Conservation (phyloP, 2,888 invertebrate species). For the Fragum whitleyi region DNA sequence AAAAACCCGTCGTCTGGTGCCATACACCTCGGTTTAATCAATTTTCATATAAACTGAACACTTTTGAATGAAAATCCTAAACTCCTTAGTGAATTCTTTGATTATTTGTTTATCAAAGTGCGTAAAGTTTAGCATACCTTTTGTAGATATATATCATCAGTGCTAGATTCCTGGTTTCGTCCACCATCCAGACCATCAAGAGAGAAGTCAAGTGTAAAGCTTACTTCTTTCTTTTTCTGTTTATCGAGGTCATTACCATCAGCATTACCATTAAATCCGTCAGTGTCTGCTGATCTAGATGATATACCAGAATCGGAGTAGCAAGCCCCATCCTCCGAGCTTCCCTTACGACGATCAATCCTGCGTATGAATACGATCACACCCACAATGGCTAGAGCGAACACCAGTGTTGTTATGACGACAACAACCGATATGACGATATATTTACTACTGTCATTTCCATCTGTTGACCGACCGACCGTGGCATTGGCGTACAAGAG, state of each 20-base stretch:
- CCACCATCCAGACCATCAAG: slow-evolving; percentile 57
- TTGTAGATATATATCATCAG: slow-evolving; percentile 45
- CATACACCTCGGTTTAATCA: too few species aligned
- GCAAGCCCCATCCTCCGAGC: slow-evolving; percentile 58
- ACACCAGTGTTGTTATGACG: slow-evolving; percentile 68
- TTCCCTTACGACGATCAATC: slow-evolving; percentile 60
- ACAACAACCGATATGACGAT: slow-evolving; percentile 71
- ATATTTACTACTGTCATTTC: slow-evolving; percentile 59
- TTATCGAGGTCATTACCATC: slow-evolving; percentile 43
- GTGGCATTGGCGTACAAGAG: slow-evolving; percentile 59
- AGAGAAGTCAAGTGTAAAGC: slow-evolving; percentile 63
- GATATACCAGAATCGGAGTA: slow-evolving; percentile 64
- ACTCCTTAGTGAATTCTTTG: too few species aligned
- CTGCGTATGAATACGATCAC: slow-evolving; percentile 66
- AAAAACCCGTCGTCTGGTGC: too few species aligned
- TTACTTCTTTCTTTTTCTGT: slow-evolving; percentile 69
- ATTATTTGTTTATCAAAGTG: too few species aligned
- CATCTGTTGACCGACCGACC: background rate
- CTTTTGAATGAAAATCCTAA: too few species aligned
- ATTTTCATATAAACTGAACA: too few species aligned
- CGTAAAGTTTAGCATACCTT: too few species aligned
- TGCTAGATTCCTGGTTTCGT: slow-evolving; percentile 50
- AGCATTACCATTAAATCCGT: slow-evolving; percentile 40
- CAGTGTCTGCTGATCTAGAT: slow-evolving; percentile 50
- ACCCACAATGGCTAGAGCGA: slow-evolving; percentile 66